A percentile compares a stretch with the other conserved stretches of the same genome.
Conservation (phyloP, 2,797 vertebrate genomes). For the Champsocephalus esox region DNA sequence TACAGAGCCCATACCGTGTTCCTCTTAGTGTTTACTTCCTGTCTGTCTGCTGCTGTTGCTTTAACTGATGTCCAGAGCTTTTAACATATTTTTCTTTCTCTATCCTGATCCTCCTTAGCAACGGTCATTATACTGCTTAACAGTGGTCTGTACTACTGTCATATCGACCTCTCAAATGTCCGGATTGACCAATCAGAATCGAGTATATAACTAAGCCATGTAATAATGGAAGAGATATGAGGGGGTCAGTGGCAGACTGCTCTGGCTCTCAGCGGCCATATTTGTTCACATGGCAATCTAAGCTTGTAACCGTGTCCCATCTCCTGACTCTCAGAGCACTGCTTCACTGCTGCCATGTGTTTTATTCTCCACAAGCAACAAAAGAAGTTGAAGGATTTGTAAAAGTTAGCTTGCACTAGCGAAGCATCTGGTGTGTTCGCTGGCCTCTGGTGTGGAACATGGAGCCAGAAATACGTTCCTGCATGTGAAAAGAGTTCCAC, state of each 20-base stretch:
- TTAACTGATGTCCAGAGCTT: no score
- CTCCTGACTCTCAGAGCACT: neutral
- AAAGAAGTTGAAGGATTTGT: neutral
- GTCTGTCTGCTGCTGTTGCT: no score
- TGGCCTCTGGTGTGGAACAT: neutral
- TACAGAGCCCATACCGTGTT: no score
- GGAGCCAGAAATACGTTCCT: slow-evolving; percentile 4
- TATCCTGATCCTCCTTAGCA: no score
- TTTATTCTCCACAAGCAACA: neutral
- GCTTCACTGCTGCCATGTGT: neutral
- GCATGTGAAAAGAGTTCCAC: slow-evolving; percentile 7
- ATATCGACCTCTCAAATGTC: no score
- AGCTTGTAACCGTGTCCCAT: neutral
- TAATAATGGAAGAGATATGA: neutral
- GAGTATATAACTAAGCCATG: no score
- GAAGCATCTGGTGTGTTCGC: neutral
- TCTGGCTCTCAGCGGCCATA: slow-evolving; percentile 26
- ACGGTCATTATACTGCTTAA: no score
- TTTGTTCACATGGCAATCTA: slow-evolving; percentile 33
- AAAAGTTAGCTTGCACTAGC: neutral
- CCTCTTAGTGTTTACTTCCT: no score
- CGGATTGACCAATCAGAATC: no score
- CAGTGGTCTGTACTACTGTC: no score
- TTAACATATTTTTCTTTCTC: no score
- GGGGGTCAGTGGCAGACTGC: neutral